Evolutionary conservation across 2,113 vertebrate genomes (phyloP).

Genomic region (Osmerus eperlanus): DNA sequence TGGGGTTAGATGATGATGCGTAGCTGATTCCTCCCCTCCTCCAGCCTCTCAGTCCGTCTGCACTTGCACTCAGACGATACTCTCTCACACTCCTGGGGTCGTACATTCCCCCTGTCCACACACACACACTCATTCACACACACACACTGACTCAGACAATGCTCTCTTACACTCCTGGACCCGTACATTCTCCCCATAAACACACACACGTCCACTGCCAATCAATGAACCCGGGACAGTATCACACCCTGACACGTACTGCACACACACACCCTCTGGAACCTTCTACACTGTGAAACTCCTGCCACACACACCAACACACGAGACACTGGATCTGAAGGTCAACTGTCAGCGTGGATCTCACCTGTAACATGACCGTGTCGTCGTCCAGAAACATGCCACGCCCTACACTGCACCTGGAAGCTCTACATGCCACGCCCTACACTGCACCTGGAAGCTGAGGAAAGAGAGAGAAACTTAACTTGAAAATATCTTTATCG

Average conservation of each 20-base stretch:
- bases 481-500: no score
- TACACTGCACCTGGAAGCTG: no score
- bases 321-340: no score
- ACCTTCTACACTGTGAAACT: no score
- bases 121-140: constrained; percentile 15
- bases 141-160: constrained; percentile 13
- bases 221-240: background rate
- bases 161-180: constrained; percentile 2
- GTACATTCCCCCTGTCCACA: constrained; percentile 10
- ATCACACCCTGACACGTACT: constrained; percentile 24
- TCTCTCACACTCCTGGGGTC: constrained; percentile 11
- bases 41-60: constrained; percentile 18
- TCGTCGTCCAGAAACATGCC: background rate
- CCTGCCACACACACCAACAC: background rate
- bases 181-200: constrained; percentile 13
- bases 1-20: constrained; percentile 66
- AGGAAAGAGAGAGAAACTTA: no score
- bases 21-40: constrained; percentile 23
- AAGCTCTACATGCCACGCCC: no score
- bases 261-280: constrained; percentile 33
- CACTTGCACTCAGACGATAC: constrained; percentile 9
- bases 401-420: no score
- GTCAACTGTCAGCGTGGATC: no score
- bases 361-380: no score
- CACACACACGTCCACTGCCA: constrained; percentile 9